Base-by-base conservation (phyloP, 1,140 invertebrate species). In the Himalopsyche phryganea region DNA sequence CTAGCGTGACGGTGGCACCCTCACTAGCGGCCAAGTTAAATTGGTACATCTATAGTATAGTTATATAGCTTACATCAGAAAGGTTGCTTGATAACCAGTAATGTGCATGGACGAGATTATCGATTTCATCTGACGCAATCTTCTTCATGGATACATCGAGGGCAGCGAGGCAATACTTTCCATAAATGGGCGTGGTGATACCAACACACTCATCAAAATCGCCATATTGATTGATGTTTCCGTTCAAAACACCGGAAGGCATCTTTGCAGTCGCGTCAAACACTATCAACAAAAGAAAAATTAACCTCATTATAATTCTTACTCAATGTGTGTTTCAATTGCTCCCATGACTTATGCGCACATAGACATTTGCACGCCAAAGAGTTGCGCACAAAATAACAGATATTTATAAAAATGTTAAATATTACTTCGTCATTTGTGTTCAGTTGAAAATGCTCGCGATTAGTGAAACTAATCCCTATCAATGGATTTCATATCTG, bases 121-220 rank as follows among this genome's bases (percentile, higher is more conserved):
- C 77, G 11, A 84, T 61, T 1, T 74, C 68, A 4, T 72, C 57
- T 11, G 80, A 61, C 23, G 74, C 73, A 3, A 66, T 63, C 33
- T 71, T 70, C 9, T 68, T 66, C 40, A 78, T 60, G 56, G 72
- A 71, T 14, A 85, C 50, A 60, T 84, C 77, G 3, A 85, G 58
- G 7, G 75, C 77, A 0, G 81, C 77, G 10, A 85, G 68, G 66
- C 83, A 86, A 66, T 85, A 85, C 63, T 83, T 77, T 11, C 83
- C 83, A 11, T 71, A 57, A 0, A 82, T 73, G 0, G 74, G 69
- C 2, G 68, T 70, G 14, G 72, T 65, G 5, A 67, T 65, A 45
- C 66, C 69, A n/a, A 84, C 65, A 62, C 83, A 85, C 61, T 83
- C 75, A 69, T 84, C 82, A 59, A 81, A 84, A 65, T 85, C 83